Evolutionary conservation across 2,888 invertebrate genomes (phyloP), one percentile per base, ranked within the genome.

Genomic region (Melieria omissa): DNA sequence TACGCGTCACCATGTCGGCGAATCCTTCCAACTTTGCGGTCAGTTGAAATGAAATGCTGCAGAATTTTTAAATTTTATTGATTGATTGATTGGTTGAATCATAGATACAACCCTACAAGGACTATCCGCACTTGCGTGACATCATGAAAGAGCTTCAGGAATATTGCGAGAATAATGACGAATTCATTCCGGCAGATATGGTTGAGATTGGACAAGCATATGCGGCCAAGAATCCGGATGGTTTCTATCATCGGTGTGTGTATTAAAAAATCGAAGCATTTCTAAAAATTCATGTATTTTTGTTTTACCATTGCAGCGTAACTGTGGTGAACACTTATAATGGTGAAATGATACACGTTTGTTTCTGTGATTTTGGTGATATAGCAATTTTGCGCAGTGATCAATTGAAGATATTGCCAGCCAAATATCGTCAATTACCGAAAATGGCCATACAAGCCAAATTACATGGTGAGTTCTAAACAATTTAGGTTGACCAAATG

Each of bases 1-100:
- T 95, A 12, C 90, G 90, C 80, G 89, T 95, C 70, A 90, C 93
- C 0, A 91, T 93, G 88, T 93, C 93, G 0, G 92, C 94, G 4
- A 93, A 91, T 89, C 95, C 95, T 4, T 82, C 81, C 12, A 84
- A 84, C 74, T 87, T 87, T 83, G 80, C 83, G 71, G 85, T 86
- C 74, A 75, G 80, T 75, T 54, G 8, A 70, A 61, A 46, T 57
- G 4, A 60, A 60, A n/a, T 60, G n/a, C 9, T 42, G 5, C 42
- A n/a, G 4, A 5, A 14, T 52, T 52, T 52, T 0, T 12, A 49
- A 49, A 10, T 49, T 2, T 49, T 49, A 12, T 49, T 49, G 8
- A 12, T 49, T 49, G 8, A 12, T 49, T 52, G 29, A 7, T 46
- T 57, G 12, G n/a, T n/a, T n/a, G 5, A 10, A 46, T 46, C 14